Base-by-base conservation (phyloP, 2,113 vertebrate genomes). In the Sorex araneus region DNA sequence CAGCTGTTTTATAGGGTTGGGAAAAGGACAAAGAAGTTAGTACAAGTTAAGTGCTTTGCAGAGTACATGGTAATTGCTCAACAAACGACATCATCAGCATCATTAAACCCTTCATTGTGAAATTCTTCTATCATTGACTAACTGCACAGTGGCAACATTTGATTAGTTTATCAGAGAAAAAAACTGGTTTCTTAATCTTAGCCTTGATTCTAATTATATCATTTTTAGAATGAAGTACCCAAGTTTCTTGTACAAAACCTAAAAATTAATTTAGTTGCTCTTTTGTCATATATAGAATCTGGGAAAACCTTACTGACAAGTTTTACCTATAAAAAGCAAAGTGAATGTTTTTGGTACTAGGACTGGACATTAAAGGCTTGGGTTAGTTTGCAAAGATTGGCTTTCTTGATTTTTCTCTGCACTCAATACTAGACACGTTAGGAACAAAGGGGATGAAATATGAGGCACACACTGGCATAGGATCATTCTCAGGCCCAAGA, bases 261-360 rank as follows among this genome's bases (percentile, higher is more conserved):
- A 73, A 60, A 90, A 80, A 73, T 30, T 16, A 70, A 79, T 75
- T 87, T 91, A 43, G 6, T n/a, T 79, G 94, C 92, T 95, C 12
- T 84, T n/a, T 89, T 80, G 45, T 70, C 10, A 47, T 78, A 60
- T 85, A 50, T 85, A 57, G 21, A 40, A 10, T 77, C 45, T 81
- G 15, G 54, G 11, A 57, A 84, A 87, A 75, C 64, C 64, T 66
- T 89, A 81, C 50, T 10, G 45, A 66, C 43, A 80, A 57, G 66
- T 21, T 93, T 85, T 50, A 13, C 13, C 7, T 57, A 1, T 83
- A 86, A 84, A 87, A 32, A 11, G 6, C 23, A 82, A 82, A 1
- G 60, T 69, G 5, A 3, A 23, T 67, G 19, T 60, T 87, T 75
- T 76, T 84, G 9, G 21, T 83, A 2, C 36, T 67, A 9, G 85